A percentile compares a stretch with the other conserved stretches of the same genome.
phyloP scores from a whole-genome alignment of 2,113 vertebrate species.

The Electrona antarctica region DNA sequence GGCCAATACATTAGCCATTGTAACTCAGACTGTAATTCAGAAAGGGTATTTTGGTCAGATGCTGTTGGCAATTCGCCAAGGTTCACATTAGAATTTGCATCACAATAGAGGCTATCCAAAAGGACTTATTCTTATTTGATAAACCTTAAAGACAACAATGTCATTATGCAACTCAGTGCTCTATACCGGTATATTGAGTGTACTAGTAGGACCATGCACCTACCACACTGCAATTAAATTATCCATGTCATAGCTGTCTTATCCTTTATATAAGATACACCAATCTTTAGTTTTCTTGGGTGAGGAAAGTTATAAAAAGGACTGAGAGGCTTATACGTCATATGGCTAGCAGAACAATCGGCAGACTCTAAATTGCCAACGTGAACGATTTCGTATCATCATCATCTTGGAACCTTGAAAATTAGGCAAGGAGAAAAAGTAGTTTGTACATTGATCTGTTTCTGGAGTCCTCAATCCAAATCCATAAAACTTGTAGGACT shows the following conservation, averaged over 20 bases:
- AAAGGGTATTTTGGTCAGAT: constrained; percentile 23
- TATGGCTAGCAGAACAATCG: no score
- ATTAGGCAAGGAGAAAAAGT: no score
- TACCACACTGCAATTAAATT: background rate
- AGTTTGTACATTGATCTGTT: background rate
- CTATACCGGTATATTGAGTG: background rate
- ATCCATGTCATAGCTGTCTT: background rate
- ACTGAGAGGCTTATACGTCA: no score
- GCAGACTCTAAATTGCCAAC: no score
- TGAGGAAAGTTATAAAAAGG: no score
- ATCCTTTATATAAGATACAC: background rate
- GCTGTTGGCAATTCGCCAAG: constrained; percentile 25
- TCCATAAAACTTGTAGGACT: background rate
- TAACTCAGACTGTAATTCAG: constrained; percentile 5
- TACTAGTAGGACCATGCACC: background rate
- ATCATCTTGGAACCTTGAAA: no score
- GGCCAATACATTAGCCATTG: constrained; percentile 41
- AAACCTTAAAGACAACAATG: background rate
- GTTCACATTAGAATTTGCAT: constrained; percentile 29
- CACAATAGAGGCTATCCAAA: background rate
- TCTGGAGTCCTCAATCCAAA: constrained; percentile 4
- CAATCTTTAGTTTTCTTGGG: no score
- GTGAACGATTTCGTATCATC: no score
- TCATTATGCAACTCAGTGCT: background rate
- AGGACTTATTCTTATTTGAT: constrained; percentile 4